phyloP scores from a whole-genome alignment of 2,888 invertebrate genomes.

The Tipula helvola region DNA sequence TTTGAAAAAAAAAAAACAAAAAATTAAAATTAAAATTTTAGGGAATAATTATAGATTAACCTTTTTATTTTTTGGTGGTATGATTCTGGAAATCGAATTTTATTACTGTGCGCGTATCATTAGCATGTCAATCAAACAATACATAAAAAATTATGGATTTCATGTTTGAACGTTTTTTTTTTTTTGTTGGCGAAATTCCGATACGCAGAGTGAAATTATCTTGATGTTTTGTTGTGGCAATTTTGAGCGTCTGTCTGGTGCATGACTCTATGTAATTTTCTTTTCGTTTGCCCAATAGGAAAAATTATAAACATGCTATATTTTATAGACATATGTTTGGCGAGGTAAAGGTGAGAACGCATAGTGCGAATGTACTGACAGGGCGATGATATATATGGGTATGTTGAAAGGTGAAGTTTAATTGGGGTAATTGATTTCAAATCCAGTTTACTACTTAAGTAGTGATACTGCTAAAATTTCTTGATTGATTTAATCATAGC shows the following conservation, averaged over 20 bases:
- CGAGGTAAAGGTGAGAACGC: neutral
- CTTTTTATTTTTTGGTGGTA: neutral
- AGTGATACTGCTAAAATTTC: neutral
- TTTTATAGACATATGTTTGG: neutral
- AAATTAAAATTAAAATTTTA: neutral
- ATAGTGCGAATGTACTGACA: neutral
- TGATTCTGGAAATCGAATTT: neutral
- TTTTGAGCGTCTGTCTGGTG: neutral
- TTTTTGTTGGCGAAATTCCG: neutral
- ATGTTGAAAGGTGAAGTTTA: neutral
- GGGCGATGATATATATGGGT: neutral
- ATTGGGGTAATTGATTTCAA: neutral
- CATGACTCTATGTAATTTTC: neutral
- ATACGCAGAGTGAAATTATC: neutral
- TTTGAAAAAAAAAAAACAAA: neutral
- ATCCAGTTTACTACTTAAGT: neutral
- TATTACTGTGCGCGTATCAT: neutral
- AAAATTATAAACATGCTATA: neutral
- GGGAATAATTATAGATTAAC: neutral
- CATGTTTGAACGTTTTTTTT: neutral
- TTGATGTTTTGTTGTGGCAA: neutral
- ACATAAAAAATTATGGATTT: neutral
- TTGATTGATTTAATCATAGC: too few species aligned
- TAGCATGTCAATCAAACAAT: neutral
- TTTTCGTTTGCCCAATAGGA: neutral